Evolutionary conservation across 2,888 invertebrate genomes (phyloP).

Genomic region (Endomychus coccineus): DNA sequence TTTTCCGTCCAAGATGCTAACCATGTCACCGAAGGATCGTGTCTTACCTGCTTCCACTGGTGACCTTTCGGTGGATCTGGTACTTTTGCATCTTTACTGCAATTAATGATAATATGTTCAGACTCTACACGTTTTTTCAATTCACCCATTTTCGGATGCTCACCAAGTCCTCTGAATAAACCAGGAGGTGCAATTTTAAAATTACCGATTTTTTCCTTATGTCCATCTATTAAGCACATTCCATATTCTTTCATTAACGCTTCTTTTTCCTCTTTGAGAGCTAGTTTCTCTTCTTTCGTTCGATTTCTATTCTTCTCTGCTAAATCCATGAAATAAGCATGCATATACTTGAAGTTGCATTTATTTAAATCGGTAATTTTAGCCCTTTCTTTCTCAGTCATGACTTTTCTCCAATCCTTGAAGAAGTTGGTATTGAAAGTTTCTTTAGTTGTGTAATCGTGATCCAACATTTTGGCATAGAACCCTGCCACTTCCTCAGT

Average conservation of each 20-base stretch:
- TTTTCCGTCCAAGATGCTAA: slow-evolving; percentile 98
- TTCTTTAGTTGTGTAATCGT: slow-evolving; percentile 93
- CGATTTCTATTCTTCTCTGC: slow-evolving; percentile 83
- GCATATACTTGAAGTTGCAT: slow-evolving; percentile 90
- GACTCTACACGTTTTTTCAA: slow-evolving; percentile 84
- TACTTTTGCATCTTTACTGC: slow-evolving; percentile 79
- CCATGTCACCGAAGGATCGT: slow-evolving; percentile 95
- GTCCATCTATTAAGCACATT: slow-evolving; percentile 91
- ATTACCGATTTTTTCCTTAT: slow-evolving; percentile 97
- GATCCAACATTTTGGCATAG: slow-evolving; percentile 95
- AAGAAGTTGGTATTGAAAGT: slow-evolving; percentile 95
- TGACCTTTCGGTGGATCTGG: slow-evolving; percentile 86
- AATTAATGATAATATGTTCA: slow-evolving; percentile 96
- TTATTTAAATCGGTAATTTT: slow-evolving; percentile 82
- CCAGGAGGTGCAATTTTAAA: slow-evolving; percentile 99
- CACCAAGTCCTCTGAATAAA: slow-evolving; percentile 80
- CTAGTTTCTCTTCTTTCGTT: slow-evolving; percentile 90
- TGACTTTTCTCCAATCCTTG: slow-evolving; percentile 89
- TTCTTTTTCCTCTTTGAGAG: slow-evolving; percentile 82
- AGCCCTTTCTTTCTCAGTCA: slow-evolving; percentile 80
- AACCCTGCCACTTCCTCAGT: slow-evolving; percentile 96
- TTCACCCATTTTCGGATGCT: slow-evolving; percentile 99
- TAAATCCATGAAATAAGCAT: slow-evolving; percentile 68
- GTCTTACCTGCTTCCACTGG: slow-evolving; percentile 94
- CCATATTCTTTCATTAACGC: slow-evolving; percentile 85